A percentile compares a stretch with the other conserved stretches of the same genome.
These are phyloP conservation scores for Calycopis cecrops DNA, from an alignment of 1,140 invertebrate genomes.

Conservation along the genomic window DNA sequence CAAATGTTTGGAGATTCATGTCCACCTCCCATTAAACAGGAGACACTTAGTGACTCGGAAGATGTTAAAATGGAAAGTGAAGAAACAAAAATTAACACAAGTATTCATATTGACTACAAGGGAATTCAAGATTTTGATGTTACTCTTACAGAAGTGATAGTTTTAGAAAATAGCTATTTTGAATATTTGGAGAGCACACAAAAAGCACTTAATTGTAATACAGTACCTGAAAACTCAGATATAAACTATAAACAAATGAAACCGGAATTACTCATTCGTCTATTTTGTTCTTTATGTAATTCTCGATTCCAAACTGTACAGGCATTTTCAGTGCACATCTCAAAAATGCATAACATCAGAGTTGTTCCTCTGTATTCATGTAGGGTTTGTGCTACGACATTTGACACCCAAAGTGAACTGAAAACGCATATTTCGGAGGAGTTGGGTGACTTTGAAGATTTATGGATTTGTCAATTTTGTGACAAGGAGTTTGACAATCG, in stretches of 20 bases:
- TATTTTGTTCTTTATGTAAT: slow-evolving; percentile 52
- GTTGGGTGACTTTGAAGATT: slow-evolving; percentile 55
- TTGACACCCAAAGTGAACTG: slow-evolving; percentile 54
- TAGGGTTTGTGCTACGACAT: slow-evolving; percentile 58
- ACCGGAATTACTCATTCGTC: slow-evolving; percentile 31
- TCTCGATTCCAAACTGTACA: slow-evolving; percentile 34
- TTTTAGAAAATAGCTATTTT: slow-evolving; percentile 54
- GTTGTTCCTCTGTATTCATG: slow-evolving; percentile 52
- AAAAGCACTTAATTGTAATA: slow-evolving; percentile 43
- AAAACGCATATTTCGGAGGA: slow-evolving; percentile 49
- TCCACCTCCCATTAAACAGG: slow-evolving; percentile 53
- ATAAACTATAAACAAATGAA: slow-evolving; percentile 44
- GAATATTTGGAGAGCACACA: slow-evolving; percentile 49
- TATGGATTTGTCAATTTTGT: slow-evolving; percentile 72
- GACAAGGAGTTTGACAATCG: slow-evolving; percentile 65
- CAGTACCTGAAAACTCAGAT: slow-evolving; percentile 42
- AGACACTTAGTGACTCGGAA: slow-evolving; percentile 36
- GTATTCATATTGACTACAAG: slow-evolving; percentile 40
- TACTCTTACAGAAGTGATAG: slow-evolving; percentile 54
- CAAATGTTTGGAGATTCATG: not conserved
- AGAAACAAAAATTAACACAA: slow-evolving; percentile 26
- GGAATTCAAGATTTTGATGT: slow-evolving; percentile 68
- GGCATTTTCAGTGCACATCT: slow-evolving; percentile 48
- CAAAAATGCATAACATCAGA: slow-evolving; percentile 60
- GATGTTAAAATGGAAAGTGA: slow-evolving; percentile 23